Percentiles rank a stretch among this genome's conserved stretches.
These are phyloP conservation scores for Hirtodrosophila trivittata DNA, from an alignment of 2,888 invertebrate genomes.

Conservation along the genomic window DNA sequence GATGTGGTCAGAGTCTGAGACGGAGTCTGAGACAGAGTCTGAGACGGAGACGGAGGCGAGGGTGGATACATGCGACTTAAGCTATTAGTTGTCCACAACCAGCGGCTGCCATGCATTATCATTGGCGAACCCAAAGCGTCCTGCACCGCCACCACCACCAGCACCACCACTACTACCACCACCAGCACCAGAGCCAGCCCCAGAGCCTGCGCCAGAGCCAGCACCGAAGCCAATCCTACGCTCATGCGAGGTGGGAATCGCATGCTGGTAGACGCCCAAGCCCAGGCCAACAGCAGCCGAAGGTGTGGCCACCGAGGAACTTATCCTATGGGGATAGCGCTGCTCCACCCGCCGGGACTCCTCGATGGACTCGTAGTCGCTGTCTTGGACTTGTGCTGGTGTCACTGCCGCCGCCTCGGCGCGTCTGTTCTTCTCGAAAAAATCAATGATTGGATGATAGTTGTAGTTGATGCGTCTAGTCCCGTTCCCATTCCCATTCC, in stretches of 20 bases:
- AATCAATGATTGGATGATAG: conserved; percentile 93
- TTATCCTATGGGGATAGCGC: conserved; percentile 33
- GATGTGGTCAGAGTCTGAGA: background rate
- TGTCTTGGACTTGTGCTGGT: conserved; percentile 3
- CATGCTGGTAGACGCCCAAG: conserved; percentile 47
- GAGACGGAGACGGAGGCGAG: background rate
- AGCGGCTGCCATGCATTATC: conserved; percentile 80
- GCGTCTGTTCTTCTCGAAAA: conserved; percentile 86
- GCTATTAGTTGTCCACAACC: conserved; percentile 64
- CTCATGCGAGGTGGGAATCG: conserved; percentile 62
- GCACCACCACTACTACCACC: conserved; percentile 28
- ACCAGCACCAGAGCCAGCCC: conserved; percentile 10
- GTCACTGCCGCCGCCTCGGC: conserved; percentile 35
- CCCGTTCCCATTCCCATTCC: conserved; percentile 18
- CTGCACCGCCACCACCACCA: conserved; percentile 44
- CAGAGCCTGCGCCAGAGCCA: too few species aligned
- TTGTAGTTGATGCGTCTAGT: conserved; percentile 89
- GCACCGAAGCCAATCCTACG: conserved; percentile 76
- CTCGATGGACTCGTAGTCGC: conserved; percentile 37
- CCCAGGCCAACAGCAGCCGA: conserved; percentile 25
- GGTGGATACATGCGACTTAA: conserved; percentile 56
- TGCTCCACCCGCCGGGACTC: conserved; percentile 51
- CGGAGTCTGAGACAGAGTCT: background rate
- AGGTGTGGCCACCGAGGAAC: conserved; percentile 16
- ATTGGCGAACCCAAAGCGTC: conserved; percentile 46